Evolutionary conservation across 2,113 vertebrate species (phyloP).

Genomic region (Polyodon spathula): DNA sequence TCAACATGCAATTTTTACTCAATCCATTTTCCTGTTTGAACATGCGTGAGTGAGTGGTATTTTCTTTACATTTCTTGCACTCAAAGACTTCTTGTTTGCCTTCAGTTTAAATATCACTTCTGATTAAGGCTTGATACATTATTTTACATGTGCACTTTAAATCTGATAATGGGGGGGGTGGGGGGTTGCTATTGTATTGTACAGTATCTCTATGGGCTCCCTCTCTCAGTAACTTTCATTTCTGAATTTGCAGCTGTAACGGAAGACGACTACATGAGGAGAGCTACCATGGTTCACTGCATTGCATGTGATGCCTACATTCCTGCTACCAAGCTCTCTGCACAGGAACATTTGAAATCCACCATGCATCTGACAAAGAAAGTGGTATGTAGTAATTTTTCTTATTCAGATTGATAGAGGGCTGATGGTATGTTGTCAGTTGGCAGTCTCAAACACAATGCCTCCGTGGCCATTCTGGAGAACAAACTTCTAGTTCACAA

Average conservation of each 20-base stretch:
- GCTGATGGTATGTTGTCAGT: too few species aligned
- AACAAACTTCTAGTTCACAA: too few species aligned
- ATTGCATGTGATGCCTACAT: constrained; percentile 70
- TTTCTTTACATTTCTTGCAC: too few species aligned
- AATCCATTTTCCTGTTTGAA: too few species aligned
- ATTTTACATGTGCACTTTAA: too few species aligned
- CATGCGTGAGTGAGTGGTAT: too few species aligned
- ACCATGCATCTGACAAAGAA: constrained; percentile 66
- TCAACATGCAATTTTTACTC: too few species aligned
- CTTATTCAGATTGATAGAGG: neutral
- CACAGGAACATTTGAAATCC: constrained; percentile 71
- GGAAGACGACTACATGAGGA: constrained; percentile 75
- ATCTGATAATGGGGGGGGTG: too few species aligned
- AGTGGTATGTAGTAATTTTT: constrained; percentile 41
- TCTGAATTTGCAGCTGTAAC: constrained; percentile 53
- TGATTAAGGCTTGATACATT: neutral
- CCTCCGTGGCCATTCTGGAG: too few species aligned
- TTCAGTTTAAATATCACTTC: neutral
- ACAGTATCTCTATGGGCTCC: too few species aligned
- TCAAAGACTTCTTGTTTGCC: neutral
- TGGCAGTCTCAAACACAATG: too few species aligned
- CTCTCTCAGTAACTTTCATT: too few species aligned
- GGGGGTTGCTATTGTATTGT: constrained; percentile 10
- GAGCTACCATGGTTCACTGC: constrained; percentile 75
- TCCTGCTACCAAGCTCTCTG: constrained; percentile 64